Evolutionary conservation across 2,888 invertebrate genomes (phyloP).

Genomic region (Andrena bucephala): DNA sequence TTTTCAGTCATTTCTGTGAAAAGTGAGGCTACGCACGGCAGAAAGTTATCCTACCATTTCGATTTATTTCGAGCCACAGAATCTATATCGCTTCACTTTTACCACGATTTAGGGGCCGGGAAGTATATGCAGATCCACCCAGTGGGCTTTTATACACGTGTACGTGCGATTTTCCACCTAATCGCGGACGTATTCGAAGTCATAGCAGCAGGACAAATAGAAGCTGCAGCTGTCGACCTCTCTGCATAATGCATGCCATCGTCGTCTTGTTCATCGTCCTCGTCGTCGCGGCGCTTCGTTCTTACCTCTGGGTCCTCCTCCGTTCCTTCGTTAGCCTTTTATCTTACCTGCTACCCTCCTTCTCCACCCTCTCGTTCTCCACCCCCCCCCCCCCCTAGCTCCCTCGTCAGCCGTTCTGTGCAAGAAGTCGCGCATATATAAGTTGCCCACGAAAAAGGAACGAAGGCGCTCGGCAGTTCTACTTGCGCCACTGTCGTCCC

Average conservation of each 20-base stretch:
- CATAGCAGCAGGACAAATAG: slow-evolving; percentile 71
- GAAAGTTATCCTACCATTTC: too few relatives aligned
- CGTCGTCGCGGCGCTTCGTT: slow-evolving; percentile 45
- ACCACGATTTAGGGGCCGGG: too few relatives aligned
- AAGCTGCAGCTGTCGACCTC: slow-evolving; percentile 73
- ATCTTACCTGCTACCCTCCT: slow-evolving; percentile 52
- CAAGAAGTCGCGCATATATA: slow-evolving; percentile 57
- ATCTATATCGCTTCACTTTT: too few relatives aligned
- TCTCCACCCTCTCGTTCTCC: not conserved
- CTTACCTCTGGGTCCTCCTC: slow-evolving; percentile 40
- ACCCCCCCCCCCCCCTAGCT: slow-evolving; percentile 9
- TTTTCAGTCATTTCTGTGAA: too few relatives aligned
- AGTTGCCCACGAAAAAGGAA: slow-evolving; percentile 51
- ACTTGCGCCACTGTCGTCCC: slow-evolving; percentile 4
- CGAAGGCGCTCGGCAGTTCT: slow-evolving; percentile 24
- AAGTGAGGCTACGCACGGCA: too few relatives aligned
- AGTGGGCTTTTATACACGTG: slow-evolving; percentile 10
- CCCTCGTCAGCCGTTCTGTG: not conserved
- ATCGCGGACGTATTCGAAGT: slow-evolving; percentile 63
- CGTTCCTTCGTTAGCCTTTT: slow-evolving; percentile 78
- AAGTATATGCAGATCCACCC: slow-evolving; percentile 27
- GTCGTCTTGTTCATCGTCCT: slow-evolving; percentile 67
- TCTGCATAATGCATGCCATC: slow-evolving; percentile 80
- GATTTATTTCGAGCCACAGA: too few relatives aligned
- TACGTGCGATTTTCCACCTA: slow-evolving; percentile 63